phyloP scores from a whole-genome alignment of 2,797 vertebrate species.

The Pagetopsis macropterus region DNA sequence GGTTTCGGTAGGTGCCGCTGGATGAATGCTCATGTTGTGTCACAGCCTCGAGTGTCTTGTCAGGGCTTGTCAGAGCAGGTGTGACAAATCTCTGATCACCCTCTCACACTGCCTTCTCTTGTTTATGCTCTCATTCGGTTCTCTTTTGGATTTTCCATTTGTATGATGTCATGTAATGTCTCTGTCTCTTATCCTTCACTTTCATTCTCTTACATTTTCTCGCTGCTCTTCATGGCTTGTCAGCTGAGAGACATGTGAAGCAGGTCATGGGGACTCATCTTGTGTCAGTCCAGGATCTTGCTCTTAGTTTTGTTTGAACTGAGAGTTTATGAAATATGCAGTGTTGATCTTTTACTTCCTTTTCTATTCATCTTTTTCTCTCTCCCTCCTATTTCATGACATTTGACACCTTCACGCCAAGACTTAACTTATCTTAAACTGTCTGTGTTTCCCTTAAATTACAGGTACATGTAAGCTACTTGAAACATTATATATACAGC shows the following conservation, averaged over 20 bases:
- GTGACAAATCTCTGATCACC: constrained; percentile 37
- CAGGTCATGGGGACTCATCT: constrained; percentile 5
- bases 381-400: not conserved
- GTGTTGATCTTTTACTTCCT: constrained; percentile 18
- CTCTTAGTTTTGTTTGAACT: constrained; percentile 23
- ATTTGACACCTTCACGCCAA: not conserved
- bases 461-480: not conserved
- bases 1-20: constrained; percentile 1
- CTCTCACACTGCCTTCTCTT: constrained; percentile 14
- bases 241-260: not conserved
- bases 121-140: constrained; percentile 25
- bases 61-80: constrained; percentile 65
- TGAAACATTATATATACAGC: constrained; percentile 7
- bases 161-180: not conserved
- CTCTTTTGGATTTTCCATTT: constrained; percentile 14
- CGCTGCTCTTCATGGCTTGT: constrained; percentile 3
- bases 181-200: not conserved
- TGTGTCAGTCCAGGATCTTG: constrained; percentile 3
- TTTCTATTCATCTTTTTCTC: constrained; percentile 1
- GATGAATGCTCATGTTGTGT: constrained; percentile 43
- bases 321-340: not conserved
- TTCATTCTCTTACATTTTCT: constrained; percentile 5
- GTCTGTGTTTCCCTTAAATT: constrained; percentile 6
- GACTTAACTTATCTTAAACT: not conserved
- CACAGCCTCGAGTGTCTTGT: constrained; percentile 56